A percentile compares a stretch with the other conserved stretches of the same genome.
These are phyloP conservation scores for Trinorchestia longiramus DNA, from an alignment of 1,140 invertebrate genomes.

Conservation along the genomic window DNA sequence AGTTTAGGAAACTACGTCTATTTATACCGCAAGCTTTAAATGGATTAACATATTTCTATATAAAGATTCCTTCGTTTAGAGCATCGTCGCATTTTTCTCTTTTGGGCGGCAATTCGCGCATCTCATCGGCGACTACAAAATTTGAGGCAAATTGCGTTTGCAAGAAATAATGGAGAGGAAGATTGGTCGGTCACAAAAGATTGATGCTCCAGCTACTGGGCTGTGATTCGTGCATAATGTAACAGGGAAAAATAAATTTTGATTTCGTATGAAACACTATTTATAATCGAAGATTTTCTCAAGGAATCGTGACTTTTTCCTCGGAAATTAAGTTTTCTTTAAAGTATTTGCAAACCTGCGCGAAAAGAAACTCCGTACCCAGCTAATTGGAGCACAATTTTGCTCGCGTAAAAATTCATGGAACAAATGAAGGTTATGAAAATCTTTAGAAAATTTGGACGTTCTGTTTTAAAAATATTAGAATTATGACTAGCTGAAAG, in stretches of 20 bases:
- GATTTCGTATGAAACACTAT: not conserved
- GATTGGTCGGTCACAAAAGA: constrained; percentile 30
- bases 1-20: not conserved
- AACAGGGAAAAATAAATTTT: not conserved
- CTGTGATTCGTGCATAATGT: constrained; percentile 2
- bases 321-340: not conserved
- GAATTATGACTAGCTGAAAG: too few relatives aligned
- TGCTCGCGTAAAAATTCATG: not conserved
- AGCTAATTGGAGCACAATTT: not conserved
- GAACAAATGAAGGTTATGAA: not conserved
- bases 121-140: constrained; percentile 41
- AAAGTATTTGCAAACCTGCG: not conserved
- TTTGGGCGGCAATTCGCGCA: not conserved
- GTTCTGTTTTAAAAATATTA: not conserved
- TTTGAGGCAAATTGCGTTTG: constrained; percentile 36
- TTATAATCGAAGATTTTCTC: not conserved
- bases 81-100: not conserved
- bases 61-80: not conserved
- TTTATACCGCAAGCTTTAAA: not conserved
- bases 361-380: not conserved
- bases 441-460: not conserved
- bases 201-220: not conserved
- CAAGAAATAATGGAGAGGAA: constrained; percentile 37
- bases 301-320: not conserved
- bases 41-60: not conserved